Evolutionary conservation across 2,888 invertebrate genomes (phyloP).

Genomic region (Sinhomidia bicolor): DNA sequence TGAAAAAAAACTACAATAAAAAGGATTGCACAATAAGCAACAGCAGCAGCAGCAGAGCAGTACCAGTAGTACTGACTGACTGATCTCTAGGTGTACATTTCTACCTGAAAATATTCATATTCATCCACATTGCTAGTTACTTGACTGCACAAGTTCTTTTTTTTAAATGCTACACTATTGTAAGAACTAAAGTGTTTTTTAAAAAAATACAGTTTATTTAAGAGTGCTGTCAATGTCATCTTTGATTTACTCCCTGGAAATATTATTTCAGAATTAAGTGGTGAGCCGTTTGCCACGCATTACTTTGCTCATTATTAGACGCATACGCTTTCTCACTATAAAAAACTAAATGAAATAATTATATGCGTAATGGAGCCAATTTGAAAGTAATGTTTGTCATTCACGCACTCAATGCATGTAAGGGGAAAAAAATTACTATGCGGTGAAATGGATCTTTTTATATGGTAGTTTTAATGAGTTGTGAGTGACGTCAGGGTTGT

Average conservation of each 20-base stretch:
- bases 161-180: too few species aligned
- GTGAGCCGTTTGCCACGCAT: background rate
- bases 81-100: background rate
- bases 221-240: constrained; percentile 25
- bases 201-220: background rate
- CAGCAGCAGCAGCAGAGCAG: background rate
- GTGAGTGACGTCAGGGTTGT: constrained; percentile 12
- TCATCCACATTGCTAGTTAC: too few species aligned
- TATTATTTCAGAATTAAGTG: background rate
- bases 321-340: background rate
- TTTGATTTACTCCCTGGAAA: background rate
- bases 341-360: background rate
- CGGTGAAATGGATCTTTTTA: too few species aligned
- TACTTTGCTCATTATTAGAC: background rate
- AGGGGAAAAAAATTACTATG: background rate
- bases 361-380: constrained; percentile 26
- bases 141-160: too few species aligned
- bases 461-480: background rate
- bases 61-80: too few species aligned
- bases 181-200: too few species aligned
- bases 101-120: too few species aligned
- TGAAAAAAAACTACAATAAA: background rate
- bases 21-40: background rate
- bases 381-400: background rate
- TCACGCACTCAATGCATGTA: background rate